Percentiles rank a stretch among this genome's conserved stretches.
Evolutionary conservation across 2,113 vertebrate species (phyloP).

Genomic region (Butorides virescens): DNA sequence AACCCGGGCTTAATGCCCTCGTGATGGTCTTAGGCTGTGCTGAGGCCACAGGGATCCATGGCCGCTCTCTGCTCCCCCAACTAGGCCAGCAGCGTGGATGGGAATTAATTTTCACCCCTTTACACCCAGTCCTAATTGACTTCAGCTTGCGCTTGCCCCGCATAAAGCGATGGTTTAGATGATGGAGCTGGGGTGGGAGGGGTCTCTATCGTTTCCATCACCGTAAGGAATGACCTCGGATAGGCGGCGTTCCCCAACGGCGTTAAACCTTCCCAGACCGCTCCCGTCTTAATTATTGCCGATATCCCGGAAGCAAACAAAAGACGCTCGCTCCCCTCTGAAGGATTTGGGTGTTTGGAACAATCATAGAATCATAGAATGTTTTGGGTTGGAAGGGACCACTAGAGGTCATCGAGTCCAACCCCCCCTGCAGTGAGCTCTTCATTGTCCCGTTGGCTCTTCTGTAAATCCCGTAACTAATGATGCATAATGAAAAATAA

Average conservation of each 20-base stretch:
- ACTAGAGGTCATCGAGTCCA: no score
- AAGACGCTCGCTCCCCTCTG: background rate
- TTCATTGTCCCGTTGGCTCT: background rate
- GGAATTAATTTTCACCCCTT: background rate
- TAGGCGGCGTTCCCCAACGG: fast-evolving
- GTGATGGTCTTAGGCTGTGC: no score
- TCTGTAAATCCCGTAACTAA: background rate
- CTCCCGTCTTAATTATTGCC: background rate
- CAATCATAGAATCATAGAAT: no score
- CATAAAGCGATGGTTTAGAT: fast-evolving
- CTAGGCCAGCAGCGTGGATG: background rate
- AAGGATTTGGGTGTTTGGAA: background rate
- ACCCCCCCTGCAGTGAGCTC: no score
- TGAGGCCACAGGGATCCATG: background rate
- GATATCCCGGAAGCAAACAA: background rate
- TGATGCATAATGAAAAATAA: background rate
- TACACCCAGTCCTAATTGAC: background rate
- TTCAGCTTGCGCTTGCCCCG: background rate
- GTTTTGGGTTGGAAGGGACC: no score
- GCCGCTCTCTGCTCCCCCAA: background rate
- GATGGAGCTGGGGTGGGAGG: background rate
- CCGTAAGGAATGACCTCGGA: background rate
- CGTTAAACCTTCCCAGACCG: fast-evolving
- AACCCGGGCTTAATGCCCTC: background rate
- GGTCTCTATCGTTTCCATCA: background rate